These are phyloP conservation scores for Tenebrio molitor DNA, from an alignment of 1,140 invertebrate species.

Conservation along the genomic window DNA sequence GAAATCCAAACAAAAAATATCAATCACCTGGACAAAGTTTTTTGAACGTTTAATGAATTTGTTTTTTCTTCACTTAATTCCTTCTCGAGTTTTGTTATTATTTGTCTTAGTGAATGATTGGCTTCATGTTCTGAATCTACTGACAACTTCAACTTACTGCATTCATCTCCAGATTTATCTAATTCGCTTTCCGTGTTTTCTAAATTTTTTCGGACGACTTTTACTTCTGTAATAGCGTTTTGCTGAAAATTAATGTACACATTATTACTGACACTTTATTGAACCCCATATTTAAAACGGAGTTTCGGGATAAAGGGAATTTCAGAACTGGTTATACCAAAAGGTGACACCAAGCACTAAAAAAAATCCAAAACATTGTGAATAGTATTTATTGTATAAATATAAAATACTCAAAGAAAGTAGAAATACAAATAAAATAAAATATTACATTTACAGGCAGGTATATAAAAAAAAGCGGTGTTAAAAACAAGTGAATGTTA, in stretches of 20 bases:
- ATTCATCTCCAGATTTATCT: constrained; percentile 62
- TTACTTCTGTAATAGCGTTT: constrained; percentile 61
- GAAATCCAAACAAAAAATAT: constrained; percentile 1
- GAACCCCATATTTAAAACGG: not conserved
- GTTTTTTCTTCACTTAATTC: constrained; percentile 62
- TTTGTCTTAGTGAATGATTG: constrained; percentile 58
- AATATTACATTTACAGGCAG: constrained; percentile 6
- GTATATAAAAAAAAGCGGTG: constrained; percentile 20
- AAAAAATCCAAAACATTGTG: constrained; percentile 43
- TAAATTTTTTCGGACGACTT: constrained; percentile 63
- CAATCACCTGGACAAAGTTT: constrained; percentile 63
- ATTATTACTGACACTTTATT: not conserved
- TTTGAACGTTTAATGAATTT: constrained; percentile 64
- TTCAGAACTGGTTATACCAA: not conserved
- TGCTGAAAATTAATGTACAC: constrained; percentile 55
- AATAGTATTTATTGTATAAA: constrained; percentile 36
- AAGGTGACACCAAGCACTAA: not conserved
- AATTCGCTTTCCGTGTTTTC: constrained; percentile 63
- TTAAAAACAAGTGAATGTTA: constrained; percentile 13
- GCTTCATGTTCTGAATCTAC: constrained; percentile 62
- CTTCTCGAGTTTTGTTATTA: constrained; percentile 62
- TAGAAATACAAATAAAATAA: constrained; percentile 12
- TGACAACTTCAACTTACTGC: constrained; percentile 59
- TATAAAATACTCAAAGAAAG: not conserved
- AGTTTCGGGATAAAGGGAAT: not conserved